Evolutionary conservation across 2,888 invertebrate species (phyloP).

Genomic region (Pristionchus entomophagus): DNA sequence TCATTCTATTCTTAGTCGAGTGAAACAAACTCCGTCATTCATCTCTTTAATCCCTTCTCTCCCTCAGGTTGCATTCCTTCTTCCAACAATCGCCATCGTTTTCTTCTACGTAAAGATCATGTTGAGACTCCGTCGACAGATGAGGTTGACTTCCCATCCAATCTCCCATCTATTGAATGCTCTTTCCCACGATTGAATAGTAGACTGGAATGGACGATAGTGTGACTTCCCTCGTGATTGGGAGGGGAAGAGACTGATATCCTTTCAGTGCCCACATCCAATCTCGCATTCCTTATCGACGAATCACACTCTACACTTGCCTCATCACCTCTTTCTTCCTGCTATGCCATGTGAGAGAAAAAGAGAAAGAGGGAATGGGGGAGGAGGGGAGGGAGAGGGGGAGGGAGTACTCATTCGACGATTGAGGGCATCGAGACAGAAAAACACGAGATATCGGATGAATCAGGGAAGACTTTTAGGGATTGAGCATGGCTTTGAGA

Average conservation of each 20-base stretch:
- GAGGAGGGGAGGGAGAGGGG: not conserved
- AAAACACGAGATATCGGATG: not conserved
- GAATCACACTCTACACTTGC: slow-evolving; percentile 66
- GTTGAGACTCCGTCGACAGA: slow-evolving; percentile 58
- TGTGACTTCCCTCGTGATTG: slow-evolving; percentile 17
- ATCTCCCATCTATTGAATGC: not conserved
- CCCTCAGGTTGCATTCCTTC: slow-evolving; percentile 55
- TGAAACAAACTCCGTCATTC: not conserved
- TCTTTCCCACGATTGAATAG: not conserved
- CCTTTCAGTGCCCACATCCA: slow-evolving; percentile 53
- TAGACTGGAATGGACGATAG: not conserved
- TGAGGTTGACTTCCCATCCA: slow-evolving; percentile 49
- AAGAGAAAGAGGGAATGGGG: not conserved
- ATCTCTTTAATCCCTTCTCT: not conserved
- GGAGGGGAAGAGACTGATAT: not conserved
- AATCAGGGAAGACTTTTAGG: not conserved
- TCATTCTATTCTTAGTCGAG: not conserved
- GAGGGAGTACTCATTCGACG: too few species aligned
- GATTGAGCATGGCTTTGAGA: not conserved
- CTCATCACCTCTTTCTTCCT: slow-evolving; percentile 65
- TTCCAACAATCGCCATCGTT: slow-evolving; percentile 62
- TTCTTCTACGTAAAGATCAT: slow-evolving; percentile 64
- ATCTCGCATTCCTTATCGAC: slow-evolving; percentile 64
- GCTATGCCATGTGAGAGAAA: slow-evolving; percentile 52
- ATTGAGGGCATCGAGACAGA: not conserved